phyloP scores from a whole-genome alignment of 30 jellyfish, hydroid and myxozoan species.

The Phacellophora camtschatica region DNA sequence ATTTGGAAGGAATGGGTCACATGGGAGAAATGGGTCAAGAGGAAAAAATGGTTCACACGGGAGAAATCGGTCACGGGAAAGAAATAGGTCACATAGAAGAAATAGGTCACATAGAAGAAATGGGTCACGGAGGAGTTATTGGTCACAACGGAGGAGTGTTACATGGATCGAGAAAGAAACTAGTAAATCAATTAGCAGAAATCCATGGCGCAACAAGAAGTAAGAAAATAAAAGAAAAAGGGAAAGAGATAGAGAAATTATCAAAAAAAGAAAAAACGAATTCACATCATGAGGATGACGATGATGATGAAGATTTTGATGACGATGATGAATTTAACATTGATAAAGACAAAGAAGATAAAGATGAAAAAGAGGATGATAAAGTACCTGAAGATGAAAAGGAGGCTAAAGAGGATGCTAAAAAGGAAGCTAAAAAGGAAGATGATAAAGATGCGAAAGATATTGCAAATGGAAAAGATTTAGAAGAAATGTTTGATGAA shows the following conservation, averaged over 20 bases:
- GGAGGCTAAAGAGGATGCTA: not conserved
- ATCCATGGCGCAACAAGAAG: not conserved
- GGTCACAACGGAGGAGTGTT: not conserved
- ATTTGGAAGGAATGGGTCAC: too few species aligned
- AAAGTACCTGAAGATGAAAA: slow-evolving; percentile 41
- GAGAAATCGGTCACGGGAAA: not conserved
- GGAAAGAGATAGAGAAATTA: not conserved
- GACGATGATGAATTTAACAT: slow-evolving; percentile 70
- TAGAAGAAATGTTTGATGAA: slow-evolving; percentile 47
- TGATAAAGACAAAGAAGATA: slow-evolving; percentile 46
- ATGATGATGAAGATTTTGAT: slow-evolving; percentile 52
- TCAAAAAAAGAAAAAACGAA: not conserved
- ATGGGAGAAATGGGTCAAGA: too few species aligned
- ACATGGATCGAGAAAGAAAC: slow-evolving; percentile 10
- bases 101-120: too few species aligned
- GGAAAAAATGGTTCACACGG: too few species aligned
- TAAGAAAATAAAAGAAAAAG: not conserved
- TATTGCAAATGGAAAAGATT: slow-evolving; percentile 29
- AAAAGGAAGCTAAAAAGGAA: not conserved
- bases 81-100: not conserved
- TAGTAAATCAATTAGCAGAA: slow-evolving; percentile 40
- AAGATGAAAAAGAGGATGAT: slow-evolving; percentile 39
- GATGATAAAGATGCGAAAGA: slow-evolving; percentile 24
- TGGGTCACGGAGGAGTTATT: too few species aligned
- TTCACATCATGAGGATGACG: slow-evolving; percentile 4